Evolutionary conservation across 1,140 invertebrate species (phyloP), one percentile per base, ranked within the genome.

Genomic region (Macrocentrus cingulum): DNA sequence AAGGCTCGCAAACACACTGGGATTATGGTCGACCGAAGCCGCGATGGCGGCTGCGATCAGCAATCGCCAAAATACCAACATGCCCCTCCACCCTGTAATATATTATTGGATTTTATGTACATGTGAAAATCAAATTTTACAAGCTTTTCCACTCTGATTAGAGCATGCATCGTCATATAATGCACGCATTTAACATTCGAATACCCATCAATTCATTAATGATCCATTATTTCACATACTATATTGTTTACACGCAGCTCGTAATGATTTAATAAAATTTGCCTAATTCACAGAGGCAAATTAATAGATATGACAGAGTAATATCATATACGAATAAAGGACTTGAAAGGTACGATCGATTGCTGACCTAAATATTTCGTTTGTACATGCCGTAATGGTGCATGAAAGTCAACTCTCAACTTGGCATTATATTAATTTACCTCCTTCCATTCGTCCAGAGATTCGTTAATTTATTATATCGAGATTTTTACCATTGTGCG

Each of bases 21-120:
- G 18, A 19, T 19, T 19, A 32, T 45, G 37, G 37, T 60, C 68
- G 61, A 72, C 68, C 60, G 66, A 69, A 64, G 69, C 74, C 68
- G 72, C 66, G 65, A 76, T 71, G 68, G 70, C 75, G 70, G 72
- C 75, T 73, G 71, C 75, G 74, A 75, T 76, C 74, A 74, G 75
- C 74, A 76, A 76, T 70, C 73, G 73, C 73, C 72, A 67, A 68
- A 69, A 74, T 66, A 71, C 64, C 71, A 71, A 72, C 71, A 72
- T 72, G 62, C 70, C 69, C 70, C 69, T 63, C 71, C 70, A 72
- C 70, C 70, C 70, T 72, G 59, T 1, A 62, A 53, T 20, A 9
- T 25, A 41, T 50, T 4, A 39, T n/a, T n/a, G 4, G 15, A n/a
- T 15, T 39, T 8, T 15, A 13, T n/a, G 13, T 11, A n/a, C 36